These are phyloP conservation scores for Drosophila lacteicornis DNA, from an alignment of 1,140 invertebrate species.

Conservation along the genomic window DNA sequence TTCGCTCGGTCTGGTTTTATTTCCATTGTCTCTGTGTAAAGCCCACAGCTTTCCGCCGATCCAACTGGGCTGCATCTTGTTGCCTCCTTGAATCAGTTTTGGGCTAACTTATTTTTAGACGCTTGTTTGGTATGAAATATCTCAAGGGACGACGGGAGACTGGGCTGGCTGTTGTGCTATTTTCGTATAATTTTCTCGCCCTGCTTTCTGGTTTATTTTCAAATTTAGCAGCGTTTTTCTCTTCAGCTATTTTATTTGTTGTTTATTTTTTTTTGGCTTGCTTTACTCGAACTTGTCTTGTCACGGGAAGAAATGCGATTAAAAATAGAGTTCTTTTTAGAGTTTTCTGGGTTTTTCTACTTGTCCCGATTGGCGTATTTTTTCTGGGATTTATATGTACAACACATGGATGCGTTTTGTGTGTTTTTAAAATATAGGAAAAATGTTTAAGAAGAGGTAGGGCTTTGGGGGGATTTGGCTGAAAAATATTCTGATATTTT, in stretches of 20 bases:
- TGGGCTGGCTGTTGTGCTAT: slow-evolving; percentile 54
- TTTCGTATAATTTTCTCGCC: slow-evolving; percentile 60
- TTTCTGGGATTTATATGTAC: slow-evolving; percentile 13
- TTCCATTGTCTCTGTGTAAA: slow-evolving; percentile 50
- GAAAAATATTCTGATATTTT: background rate
- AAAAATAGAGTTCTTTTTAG: slow-evolving; percentile 69
- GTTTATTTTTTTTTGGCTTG: slow-evolving; percentile 13
- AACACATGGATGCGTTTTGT: slow-evolving; percentile 19
- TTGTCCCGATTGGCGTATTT: slow-evolving; percentile 17
- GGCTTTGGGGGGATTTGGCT: background rate
- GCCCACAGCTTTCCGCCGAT: slow-evolving; percentile 23
- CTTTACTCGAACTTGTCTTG: slow-evolving; percentile 72
- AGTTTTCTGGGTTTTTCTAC: slow-evolving; percentile 45
- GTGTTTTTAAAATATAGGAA: slow-evolving; percentile 13
- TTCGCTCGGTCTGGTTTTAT: slow-evolving; percentile 42
- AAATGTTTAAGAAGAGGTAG: background rate
- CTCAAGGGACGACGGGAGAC: slow-evolving; percentile 47
- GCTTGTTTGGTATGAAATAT: slow-evolving; percentile 71
- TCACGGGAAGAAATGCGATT: slow-evolving; percentile 61
- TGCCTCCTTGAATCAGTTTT: slow-evolving; percentile 44
- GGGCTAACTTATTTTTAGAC: slow-evolving; percentile 48
- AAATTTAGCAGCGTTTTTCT: slow-evolving; percentile 61
- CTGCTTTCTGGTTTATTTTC: slow-evolving; percentile 71
- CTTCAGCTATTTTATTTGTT: slow-evolving; percentile 20
- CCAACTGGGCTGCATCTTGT: slow-evolving; percentile 38